These are phyloP conservation scores for Myzus persicae DNA, from an alignment of 1,140 invertebrate species.

Conservation along the genomic window DNA sequence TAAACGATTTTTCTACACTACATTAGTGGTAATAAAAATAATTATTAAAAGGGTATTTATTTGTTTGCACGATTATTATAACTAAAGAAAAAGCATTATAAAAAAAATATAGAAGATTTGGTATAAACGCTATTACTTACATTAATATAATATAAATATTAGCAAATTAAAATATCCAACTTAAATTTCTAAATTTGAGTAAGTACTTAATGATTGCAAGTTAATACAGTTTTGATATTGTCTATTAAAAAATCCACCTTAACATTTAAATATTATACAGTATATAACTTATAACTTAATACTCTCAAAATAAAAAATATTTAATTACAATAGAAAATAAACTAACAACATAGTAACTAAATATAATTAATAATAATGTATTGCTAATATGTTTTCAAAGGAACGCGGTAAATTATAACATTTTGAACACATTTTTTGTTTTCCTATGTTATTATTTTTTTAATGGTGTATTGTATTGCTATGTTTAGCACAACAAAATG, in stretches of 20 bases:
- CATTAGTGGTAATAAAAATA: conserved; percentile 40
- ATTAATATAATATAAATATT: conserved; percentile 37
- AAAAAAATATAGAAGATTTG: conserved; percentile 37
- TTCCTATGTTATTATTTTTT: background rate
- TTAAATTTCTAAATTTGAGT: background rate
- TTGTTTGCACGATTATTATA: conserved; percentile 19
- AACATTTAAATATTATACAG: background rate
- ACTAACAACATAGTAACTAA: conserved; percentile 37
- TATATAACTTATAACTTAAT: conserved; percentile 26
- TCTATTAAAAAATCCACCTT: background rate
- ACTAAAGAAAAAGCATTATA: conserved; percentile 44
- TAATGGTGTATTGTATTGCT: conserved; percentile 22
- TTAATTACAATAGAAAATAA: conserved; percentile 30
- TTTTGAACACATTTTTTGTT: conserved; percentile 44
- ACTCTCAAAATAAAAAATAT: conserved; percentile 49
- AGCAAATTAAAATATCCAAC: conserved; percentile 42
- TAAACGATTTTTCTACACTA: conserved; percentile 17
- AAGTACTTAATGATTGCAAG: background rate
- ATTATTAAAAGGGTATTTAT: conserved; percentile 22
- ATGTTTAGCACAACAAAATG: conserved; percentile 34
- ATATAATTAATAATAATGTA: conserved; percentile 21
- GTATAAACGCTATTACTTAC: conserved; percentile 7
- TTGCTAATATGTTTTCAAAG: conserved; percentile 45
- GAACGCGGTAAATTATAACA: conserved; percentile 28
- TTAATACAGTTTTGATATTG: background rate